Percentiles rank a stretch among this genome's conserved stretches.
Evolutionary conservation across 2,888 invertebrate species (phyloP).

Genomic region (Dermolepida albohirtum): DNA sequence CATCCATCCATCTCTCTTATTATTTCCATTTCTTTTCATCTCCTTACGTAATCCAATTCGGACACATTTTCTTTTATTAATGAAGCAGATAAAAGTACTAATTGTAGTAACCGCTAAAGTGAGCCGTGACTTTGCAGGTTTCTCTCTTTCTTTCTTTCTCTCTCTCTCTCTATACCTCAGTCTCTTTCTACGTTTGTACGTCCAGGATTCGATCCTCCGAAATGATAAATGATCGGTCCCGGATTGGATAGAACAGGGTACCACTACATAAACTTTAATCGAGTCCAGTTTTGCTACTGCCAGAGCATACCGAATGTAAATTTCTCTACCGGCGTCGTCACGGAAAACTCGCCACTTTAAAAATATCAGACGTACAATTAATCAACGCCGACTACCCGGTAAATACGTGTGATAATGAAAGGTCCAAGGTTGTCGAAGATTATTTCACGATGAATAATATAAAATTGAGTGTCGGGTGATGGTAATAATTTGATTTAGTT

Average conservation of each 20-base stretch:
- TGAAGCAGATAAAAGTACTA: slow-evolving; percentile 47
- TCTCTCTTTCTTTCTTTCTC: slow-evolving; percentile 11
- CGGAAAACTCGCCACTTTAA: slow-evolving; percentile 16
- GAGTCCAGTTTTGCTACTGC: slow-evolving; percentile 38
- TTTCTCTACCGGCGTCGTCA: slow-evolving; percentile 15
- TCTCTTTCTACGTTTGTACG: slow-evolving; percentile 41
- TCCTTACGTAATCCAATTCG: slow-evolving; percentile 28
- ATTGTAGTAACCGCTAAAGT: slow-evolving; percentile 52
- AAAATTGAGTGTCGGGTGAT: too few species aligned
- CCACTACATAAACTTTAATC: slow-evolving; percentile 47
- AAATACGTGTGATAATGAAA: slow-evolving; percentile 11
- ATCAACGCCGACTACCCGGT: slow-evolving; percentile 24
- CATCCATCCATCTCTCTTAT: slow-evolving; percentile 7
- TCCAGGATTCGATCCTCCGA: slow-evolving; percentile 47
- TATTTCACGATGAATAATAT: too few species aligned
- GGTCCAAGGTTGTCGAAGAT: too few species aligned
- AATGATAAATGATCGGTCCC: slow-evolving; percentile 58
- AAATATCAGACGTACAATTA: slow-evolving; percentile 15
- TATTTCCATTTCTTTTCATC: slow-evolving; percentile 14
- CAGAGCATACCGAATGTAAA: slow-evolving; percentile 22
- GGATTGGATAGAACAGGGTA: slow-evolving; percentile 35
- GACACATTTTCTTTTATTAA: slow-evolving; percentile 42
- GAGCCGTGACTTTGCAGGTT: slow-evolving; percentile 56
- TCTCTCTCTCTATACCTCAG: too few species aligned
- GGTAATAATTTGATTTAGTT: too few species aligned